phyloP scores from a whole-genome alignment of 2,888 invertebrate genomes.

The Fragum whitleyi region DNA sequence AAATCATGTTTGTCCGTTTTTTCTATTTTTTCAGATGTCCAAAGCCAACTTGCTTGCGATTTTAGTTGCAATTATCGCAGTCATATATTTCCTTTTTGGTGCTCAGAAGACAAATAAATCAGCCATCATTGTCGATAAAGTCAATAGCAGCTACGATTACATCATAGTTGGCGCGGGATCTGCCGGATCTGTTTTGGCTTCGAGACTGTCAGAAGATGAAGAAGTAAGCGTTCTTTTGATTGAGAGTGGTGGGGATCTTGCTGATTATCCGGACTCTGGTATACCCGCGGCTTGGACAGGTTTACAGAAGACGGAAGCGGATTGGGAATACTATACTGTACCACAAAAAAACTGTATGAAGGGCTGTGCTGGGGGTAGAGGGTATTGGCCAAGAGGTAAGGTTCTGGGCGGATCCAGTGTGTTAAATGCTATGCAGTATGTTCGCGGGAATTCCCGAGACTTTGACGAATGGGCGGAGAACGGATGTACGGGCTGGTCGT shows the following conservation, averaged over 20 bases:
- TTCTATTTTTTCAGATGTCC: neutral
- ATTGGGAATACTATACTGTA: conserved; percentile 85
- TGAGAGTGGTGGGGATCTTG: conserved; percentile 85
- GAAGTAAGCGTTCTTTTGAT: conserved; percentile 77
- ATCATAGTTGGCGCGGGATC: neutral
- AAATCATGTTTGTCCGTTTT: neutral
- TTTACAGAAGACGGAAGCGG: conserved; percentile 74
- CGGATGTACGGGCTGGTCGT: conserved; percentile 16
- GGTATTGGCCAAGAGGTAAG: conserved; percentile 36
- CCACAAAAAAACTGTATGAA: conserved; percentile 80
- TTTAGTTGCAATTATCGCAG: neutral
- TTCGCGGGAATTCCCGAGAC: conserved; percentile 27
- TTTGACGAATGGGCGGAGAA: conserved; percentile 19
- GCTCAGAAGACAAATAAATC: neutral
- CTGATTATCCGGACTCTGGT: conserved; percentile 81
- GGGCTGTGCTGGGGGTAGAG: conserved; percentile 8
- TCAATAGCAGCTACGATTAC: neutral
- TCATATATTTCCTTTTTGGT: neutral
- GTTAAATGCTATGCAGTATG: conserved; percentile 31
- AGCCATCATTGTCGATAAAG: neutral
- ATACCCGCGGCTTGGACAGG: conserved; percentile 85
- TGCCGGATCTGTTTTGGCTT: conserved; percentile 7
- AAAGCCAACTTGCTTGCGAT: neutral
- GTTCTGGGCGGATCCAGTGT: conserved; percentile 36
- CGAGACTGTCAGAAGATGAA: conserved; percentile 1